Conservation (phyloP, 2,797 vertebrate species). For the Pristis pectinata region DNA sequence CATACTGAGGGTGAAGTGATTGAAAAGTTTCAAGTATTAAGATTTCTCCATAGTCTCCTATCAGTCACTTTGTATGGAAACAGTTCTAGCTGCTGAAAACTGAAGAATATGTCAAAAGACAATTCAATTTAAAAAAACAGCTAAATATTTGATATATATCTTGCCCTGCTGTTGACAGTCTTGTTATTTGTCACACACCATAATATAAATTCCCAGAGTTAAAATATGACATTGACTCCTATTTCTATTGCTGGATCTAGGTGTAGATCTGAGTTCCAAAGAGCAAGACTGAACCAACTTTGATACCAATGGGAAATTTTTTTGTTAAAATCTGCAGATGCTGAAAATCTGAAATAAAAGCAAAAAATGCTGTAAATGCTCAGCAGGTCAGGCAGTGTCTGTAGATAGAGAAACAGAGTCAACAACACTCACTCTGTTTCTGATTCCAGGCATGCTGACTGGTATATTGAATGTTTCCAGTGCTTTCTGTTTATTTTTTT, state of each 20-base stretch:
- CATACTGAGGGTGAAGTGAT: neutral
- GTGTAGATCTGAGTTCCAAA: neutral
- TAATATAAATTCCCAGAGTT: neutral
- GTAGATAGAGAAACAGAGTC: no score
- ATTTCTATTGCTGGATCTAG: neutral
- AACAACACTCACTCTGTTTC: no score
- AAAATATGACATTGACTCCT: neutral
- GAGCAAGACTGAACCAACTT: neutral
- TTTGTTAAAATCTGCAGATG: no score
- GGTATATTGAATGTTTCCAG: no score
- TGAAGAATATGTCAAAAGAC: neutral
- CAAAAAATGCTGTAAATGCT: no score
- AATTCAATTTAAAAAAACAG: neutral
- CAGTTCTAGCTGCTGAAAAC: neutral
- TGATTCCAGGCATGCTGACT: no score
- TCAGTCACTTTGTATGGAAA: neutral
- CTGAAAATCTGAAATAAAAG: no score
- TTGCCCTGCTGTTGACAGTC: neutral
- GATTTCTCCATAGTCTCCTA: neutral
- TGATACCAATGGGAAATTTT: neutral
- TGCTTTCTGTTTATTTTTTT: no score
- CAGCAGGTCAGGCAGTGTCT: no score
- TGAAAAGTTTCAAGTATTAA: neutral
- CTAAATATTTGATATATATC: neutral
- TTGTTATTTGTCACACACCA: neutral